phyloP scores from a whole-genome alignment of 64 coral and sea anemone genomes.

The Montipora capricornis region DNA sequence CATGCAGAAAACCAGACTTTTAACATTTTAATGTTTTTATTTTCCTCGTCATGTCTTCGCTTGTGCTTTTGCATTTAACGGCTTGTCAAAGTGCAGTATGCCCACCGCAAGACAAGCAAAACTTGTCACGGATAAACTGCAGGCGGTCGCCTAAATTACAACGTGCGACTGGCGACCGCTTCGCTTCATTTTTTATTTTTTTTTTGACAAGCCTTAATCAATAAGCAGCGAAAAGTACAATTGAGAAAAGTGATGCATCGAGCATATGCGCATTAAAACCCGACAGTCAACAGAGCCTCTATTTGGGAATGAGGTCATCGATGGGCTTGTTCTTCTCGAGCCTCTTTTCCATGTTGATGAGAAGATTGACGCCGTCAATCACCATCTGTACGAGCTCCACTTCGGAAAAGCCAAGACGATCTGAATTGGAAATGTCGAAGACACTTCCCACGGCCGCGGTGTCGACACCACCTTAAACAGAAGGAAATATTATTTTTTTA shows the following conservation, averaged over 20 bases:
- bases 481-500: not conserved
- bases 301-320: constrained; percentile 93
- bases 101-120: constrained; percentile 48
- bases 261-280: not conserved
- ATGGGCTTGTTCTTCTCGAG: constrained; percentile 84
- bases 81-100: constrained; percentile 47
- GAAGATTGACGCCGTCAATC: constrained; percentile 96
- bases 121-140: constrained; percentile 42
- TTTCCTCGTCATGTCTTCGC: not conserved
- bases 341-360: constrained; percentile 97
- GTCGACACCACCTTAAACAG: constrained; percentile 86
- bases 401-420: constrained; percentile 96
- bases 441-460: constrained; percentile 91
- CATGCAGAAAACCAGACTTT: not conserved
- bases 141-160: not conserved
- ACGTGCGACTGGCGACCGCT: constrained; percentile 11
- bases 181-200: not conserved
- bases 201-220: constrained; percentile 4
- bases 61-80: constrained; percentile 14
- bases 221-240: constrained; percentile 33
- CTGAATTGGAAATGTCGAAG: constrained; percentile 98
- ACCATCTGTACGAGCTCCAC: constrained; percentile 94
- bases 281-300: not conserved
- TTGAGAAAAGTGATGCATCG: constrained; percentile 11
- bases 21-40: not conserved